phyloP scores from a whole-genome alignment of 1,140 invertebrate genomes.

The Trialeurodes vaporariorum region DNA sequence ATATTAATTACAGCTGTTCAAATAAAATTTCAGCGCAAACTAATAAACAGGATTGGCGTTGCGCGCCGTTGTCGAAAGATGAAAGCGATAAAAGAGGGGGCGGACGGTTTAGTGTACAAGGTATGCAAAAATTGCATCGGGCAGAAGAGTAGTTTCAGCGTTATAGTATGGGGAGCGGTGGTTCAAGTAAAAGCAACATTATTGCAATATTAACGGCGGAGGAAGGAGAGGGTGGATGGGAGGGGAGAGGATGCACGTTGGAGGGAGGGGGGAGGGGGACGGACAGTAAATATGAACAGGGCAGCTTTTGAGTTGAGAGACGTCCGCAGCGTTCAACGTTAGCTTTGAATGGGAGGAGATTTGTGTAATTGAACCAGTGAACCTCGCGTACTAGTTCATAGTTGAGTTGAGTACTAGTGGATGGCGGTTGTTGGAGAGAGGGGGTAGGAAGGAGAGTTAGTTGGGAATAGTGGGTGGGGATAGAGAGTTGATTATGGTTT shows the following conservation, averaged over 20 bases:
- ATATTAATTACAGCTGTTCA: background rate
- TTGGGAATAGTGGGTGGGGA: background rate
- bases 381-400: background rate
- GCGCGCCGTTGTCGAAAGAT: background rate
- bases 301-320: background rate
- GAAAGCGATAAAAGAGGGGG: background rate
- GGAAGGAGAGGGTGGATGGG: background rate
- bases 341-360: background rate
- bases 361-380: background rate
- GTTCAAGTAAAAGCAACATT: no score
- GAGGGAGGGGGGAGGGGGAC: background rate
- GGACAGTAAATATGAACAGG: background rate
- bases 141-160: background rate
- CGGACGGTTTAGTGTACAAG: background rate
- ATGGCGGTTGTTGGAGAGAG: no score
- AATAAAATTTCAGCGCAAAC: background rate
- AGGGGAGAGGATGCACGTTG: background rate
- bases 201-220: no score
- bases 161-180: no score
- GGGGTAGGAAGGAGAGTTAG: background rate
- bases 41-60: background rate
- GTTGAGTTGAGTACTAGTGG: no score
- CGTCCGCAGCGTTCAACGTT: background rate
- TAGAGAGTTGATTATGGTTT: conserved; percentile 1
- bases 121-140: background rate